phyloP scores from a whole-genome alignment of 2,113 vertebrate genomes.

The Pterocles gutturalis region DNA sequence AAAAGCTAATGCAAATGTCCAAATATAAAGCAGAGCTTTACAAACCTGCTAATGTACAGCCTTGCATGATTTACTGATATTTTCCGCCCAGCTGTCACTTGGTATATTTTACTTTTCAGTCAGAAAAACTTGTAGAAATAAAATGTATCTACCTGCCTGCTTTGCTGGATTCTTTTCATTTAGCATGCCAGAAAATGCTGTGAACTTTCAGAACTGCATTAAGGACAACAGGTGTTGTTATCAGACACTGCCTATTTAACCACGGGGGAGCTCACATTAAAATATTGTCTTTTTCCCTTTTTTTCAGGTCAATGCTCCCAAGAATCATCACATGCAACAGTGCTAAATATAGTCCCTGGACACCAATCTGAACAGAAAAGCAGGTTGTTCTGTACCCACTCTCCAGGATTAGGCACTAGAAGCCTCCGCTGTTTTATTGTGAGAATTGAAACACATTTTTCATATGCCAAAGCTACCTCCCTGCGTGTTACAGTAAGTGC shows the following conservation, averaged over 20 bases:
- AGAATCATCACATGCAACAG: background rate
- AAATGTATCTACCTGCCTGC: background rate
- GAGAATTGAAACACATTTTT: background rate
- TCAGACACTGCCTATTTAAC: background rate
- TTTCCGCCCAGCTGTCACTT: background rate
- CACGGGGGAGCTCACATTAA: background rate
- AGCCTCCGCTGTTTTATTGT: background rate
- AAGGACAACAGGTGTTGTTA: background rate
- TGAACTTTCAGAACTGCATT: background rate
- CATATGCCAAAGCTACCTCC: rapidly evolving
- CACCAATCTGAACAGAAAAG: background rate
- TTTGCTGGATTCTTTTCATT: background rate
- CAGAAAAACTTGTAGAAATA: background rate
- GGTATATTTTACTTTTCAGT: background rate
- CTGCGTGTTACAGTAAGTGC: rapidly evolving
- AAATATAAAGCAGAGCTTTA: background rate
- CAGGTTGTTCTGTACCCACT: background rate
- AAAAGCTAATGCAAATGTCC: background rate
- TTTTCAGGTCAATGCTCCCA: background rate
- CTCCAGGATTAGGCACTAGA: background rate
- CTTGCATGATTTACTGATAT: background rate
- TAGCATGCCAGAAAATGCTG: background rate
- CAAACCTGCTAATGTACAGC: background rate
- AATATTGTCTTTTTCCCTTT: background rate
- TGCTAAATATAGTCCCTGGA: background rate